Base-by-base conservation (phyloP, 2,797 vertebrate species). In the Falco naumanni region DNA sequence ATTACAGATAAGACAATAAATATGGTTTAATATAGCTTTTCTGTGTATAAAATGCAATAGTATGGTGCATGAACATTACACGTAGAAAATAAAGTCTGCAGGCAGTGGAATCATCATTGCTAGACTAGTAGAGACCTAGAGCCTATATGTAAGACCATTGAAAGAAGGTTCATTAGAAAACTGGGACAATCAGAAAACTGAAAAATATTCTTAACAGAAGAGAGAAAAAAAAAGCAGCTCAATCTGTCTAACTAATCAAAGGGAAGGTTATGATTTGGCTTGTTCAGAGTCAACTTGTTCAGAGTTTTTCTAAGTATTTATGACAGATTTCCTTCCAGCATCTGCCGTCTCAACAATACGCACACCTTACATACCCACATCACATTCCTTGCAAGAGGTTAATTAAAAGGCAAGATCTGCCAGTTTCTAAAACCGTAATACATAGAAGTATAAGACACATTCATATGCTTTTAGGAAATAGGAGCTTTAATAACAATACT, bases 331-430 rank as follows among this genome's bases (percentile, higher is more conserved):
- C 47, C 43, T 70, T 69, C 21, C 26, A 63, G 61, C 56, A 64
- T 16, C 77, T 87, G 33, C 56, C 59, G 47, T 13, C 31, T 65
- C 82, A 28, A 3, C 50, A 33, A 51, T 1, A 66, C 7, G 0
- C 1, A 0, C 1, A 1, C 24, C 45, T 48, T 25, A 20, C 1
- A 0, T 22, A 57, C 16, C 33, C 26, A 41, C 60, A 20, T 4
- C 26, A 25, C 22, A 3, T 6, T 60, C 24, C 43, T 57, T 20
- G 25, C 15, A 86, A 57, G 11, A 81, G 5, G 3, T 16, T 25
- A 75, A 47, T 3, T 5, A 29, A 63, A 41, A 88, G 12, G 16
- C 6, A n/a, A 60, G 14, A 82, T 15, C 10, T 54, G 59, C 47
- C 66, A n/a, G 3, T 33, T 77, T 61, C 34, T 20, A 59, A 45